Evolutionary conservation across 2,113 vertebrate species (phyloP), one percentile per base, ranked within the genome.

Genomic region (Tenebrosternarchus preto): DNA sequence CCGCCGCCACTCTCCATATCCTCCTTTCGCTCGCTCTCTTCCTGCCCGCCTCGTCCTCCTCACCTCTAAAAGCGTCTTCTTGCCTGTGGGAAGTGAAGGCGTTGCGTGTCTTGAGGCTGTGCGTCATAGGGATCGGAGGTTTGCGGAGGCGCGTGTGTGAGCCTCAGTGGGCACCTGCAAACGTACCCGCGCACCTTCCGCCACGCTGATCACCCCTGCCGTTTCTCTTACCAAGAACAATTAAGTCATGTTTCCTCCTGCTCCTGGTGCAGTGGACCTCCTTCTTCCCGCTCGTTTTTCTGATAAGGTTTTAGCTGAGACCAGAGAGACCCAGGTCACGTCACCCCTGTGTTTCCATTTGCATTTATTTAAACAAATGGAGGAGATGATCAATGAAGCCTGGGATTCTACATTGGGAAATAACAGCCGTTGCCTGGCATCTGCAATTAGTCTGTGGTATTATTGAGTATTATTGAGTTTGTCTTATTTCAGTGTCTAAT

Each of bases 401-500:
- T 79, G 86, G 84, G 80, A 90, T 82, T 80, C 78, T 83, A 86
- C 85, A 87, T 87, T 87, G 87, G 76, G 89, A 91, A 89, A 87
- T 89, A 90, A 91, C 92, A 88, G 90, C 82, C 72, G 83, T 82
- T 86, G 87, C 80, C 85, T 53, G 29, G 80, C 87, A 84, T 88
- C 77, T 83, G 89, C 87, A 92, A 87, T 91, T 90, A 91, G 89
- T 91, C 83, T 88, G 81, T 86, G 80, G 86, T 80, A 83, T 88
- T 90, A 92, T 88, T 92, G 88, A 91, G 89, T 88, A n/a, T n/a
- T n/a, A n/a, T n/a, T n/a, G n/a, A n/a, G n/a, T n/a, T n/a, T 68
- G 84, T 92, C 89, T 89, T 92, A 90, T 92, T 92, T 91, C 88
- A 88, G 86, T 87, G 88, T 90, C 87, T 92, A 88, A 92, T 91